These are phyloP conservation scores for Nymphalis urticae DNA, from an alignment of 2,888 invertebrate genomes.

Conservation along the genomic window DNA sequence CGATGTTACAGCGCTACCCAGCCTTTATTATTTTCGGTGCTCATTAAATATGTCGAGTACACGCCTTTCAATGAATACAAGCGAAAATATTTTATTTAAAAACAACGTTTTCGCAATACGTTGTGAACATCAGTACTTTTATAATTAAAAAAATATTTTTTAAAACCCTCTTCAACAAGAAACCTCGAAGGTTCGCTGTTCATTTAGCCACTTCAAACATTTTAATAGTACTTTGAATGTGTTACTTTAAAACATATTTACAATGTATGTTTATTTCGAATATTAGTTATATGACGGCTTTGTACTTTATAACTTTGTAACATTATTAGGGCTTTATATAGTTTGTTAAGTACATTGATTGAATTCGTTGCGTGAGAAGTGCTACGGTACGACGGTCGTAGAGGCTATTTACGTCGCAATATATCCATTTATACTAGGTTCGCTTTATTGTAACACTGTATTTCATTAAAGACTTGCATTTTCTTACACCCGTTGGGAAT, in stretches of 20 bases:
- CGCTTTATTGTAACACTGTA: slow-evolving; percentile 60
- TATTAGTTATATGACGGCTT: neutral
- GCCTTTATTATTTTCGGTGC: slow-evolving; percentile 21
- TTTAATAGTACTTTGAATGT: neutral
- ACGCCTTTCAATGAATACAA: slow-evolving; percentile 25
- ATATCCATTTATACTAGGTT: slow-evolving; percentile 66
- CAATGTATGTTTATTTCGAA: neutral
- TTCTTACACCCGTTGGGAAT: slow-evolving; percentile 26
- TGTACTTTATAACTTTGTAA: neutral
- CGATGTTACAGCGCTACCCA: slow-evolving; percentile 8
- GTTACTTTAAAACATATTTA: slow-evolving; percentile 12
- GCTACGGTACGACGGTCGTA: slow-evolving; percentile 58
- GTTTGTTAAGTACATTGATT: slow-evolving; percentile 20
- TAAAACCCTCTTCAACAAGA: slow-evolving; percentile 2
- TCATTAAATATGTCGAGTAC: slow-evolving; percentile 30
- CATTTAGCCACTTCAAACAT: slow-evolving; percentile 6
- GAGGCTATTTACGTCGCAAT: slow-evolving; percentile 65
- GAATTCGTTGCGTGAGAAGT: slow-evolving; percentile 46
- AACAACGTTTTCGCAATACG: slow-evolving; percentile 5
- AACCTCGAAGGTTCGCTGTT: slow-evolving; percentile 12
- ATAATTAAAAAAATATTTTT: neutral
- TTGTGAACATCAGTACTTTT: neutral
- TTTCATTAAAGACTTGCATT: slow-evolving; percentile 55
- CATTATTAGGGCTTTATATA: neutral
- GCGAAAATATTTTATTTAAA: slow-evolving; percentile 20